phyloP scores from a whole-genome alignment of 2,797 vertebrate genomes.

The Enteromius fasciolatus region DNA sequence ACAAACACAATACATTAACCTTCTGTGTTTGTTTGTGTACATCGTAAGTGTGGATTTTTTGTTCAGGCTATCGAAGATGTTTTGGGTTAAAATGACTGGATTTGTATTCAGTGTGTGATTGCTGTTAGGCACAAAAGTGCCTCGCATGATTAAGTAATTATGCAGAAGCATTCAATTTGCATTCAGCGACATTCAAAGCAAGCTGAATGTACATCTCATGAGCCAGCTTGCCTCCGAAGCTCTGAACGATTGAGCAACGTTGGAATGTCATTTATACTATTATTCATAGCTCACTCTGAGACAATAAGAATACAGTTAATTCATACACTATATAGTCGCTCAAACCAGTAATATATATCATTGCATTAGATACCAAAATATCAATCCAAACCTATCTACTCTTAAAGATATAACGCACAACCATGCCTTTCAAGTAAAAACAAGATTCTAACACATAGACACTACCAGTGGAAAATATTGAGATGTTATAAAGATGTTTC shows the following conservation, averaged over 20 bases:
- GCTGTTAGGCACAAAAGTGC: background rate
- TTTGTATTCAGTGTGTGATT: background rate
- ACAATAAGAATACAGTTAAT: background rate
- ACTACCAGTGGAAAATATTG: too few species aligned
- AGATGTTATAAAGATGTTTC: too few species aligned
- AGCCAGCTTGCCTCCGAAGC: background rate
- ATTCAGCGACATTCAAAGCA: constrained; percentile 1
- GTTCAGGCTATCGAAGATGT: background rate
- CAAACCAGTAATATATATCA: background rate
- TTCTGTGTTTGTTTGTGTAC: too few species aligned
- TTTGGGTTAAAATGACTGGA: background rate
- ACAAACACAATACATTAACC: background rate
- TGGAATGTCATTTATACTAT: background rate
- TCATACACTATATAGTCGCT: background rate
- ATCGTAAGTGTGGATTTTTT: background rate
- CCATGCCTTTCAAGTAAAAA: background rate
- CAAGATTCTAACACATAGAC: background rate
- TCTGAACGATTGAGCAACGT: background rate
- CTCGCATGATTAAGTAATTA: background rate
- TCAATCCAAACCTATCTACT: background rate
- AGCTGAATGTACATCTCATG: background rate
- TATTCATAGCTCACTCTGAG: background rate
- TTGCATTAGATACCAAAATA: background rate
- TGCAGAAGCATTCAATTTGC: background rate
- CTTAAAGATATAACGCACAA: background rate